Conservation (phyloP, 2,797 vertebrate genomes). For the Sylvia borin region DNA sequence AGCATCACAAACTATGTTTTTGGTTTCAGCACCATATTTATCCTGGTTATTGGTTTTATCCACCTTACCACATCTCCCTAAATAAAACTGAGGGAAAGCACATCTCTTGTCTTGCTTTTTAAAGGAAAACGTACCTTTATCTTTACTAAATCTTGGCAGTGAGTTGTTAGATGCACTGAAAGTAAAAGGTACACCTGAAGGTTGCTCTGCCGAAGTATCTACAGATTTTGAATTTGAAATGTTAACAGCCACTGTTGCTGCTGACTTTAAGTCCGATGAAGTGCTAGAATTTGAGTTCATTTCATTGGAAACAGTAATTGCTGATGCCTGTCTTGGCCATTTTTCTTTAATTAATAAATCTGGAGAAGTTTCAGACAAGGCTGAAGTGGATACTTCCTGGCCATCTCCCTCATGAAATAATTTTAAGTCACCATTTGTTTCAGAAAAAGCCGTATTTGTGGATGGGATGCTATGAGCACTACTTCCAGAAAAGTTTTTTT, state of each 20-base stretch:
- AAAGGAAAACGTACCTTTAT: neutral
- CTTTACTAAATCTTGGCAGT: neutral
- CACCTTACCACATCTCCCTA: neutral
- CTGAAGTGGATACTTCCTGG: neutral
- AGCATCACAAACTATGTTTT: neutral
- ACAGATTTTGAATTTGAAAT: neutral
- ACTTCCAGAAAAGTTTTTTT: neutral
- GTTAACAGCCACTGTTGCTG: neutral
- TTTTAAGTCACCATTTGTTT: neutral
- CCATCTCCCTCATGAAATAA: neutral
- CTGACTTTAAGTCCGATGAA: neutral
- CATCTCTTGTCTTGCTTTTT: slow-evolving; percentile 34
- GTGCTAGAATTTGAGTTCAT: neutral
- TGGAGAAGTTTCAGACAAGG: neutral
- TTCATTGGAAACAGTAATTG: neutral
- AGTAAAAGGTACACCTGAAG: neutral
- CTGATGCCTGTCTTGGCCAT: neutral
- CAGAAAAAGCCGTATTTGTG: neutral
- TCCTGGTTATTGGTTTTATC: neutral
- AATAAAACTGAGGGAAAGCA: slow-evolving; percentile 45
- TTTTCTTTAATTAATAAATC: neutral
- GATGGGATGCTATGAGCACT: neutral
- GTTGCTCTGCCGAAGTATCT: neutral
- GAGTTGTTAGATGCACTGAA: slow-evolving; percentile 11
- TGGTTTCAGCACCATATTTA: neutral